A percentile compares a stretch with the other conserved stretches of the same genome.
phyloP scores from a whole-genome alignment of 2,797 vertebrate genomes.

The Corythornis leucogaster region DNA sequence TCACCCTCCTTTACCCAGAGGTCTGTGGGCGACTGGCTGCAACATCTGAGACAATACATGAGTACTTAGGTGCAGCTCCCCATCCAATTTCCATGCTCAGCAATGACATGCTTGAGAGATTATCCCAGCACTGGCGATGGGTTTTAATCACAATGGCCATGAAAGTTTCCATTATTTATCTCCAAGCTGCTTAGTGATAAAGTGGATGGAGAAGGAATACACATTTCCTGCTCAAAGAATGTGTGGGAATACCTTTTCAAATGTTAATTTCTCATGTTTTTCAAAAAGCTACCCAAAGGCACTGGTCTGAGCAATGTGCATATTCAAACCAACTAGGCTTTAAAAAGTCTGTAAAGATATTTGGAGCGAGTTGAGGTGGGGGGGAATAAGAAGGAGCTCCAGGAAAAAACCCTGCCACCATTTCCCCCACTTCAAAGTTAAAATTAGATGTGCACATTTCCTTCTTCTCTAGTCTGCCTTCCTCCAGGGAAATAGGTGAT shows the following conservation, averaged over 20 bases:
- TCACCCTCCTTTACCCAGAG: neutral
- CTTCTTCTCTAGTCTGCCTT: neutral
- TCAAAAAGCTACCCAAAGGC: slow-evolving; percentile 65
- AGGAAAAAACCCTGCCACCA: neutral
- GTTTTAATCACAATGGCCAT: slow-evolving; percentile 13
- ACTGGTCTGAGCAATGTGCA: slow-evolving; percentile 2
- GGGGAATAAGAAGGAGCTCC: neutral
- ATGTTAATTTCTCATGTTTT: slow-evolving; percentile 71
- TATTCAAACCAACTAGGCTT: slow-evolving; percentile 17
- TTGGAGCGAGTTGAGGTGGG: neutral
- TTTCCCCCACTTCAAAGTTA: slow-evolving; percentile 50
- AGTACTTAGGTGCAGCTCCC: neutral
- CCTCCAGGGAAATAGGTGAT: neutral
- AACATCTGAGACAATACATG: neutral
- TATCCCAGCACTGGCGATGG: neutral
- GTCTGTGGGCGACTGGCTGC: neutral
- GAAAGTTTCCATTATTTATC: slow-evolving; percentile 51
- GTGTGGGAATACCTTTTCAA: slow-evolving; percentile 72
- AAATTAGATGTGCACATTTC: neutral
- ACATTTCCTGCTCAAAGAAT: slow-evolving; percentile 53
- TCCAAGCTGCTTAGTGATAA: slow-evolving; percentile 51
- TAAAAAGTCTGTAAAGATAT: neutral
- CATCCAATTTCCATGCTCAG: neutral
- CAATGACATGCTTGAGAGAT: neutral
- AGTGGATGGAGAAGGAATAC: slow-evolving; percentile 62